phyloP scores from a whole-genome alignment of 2,797 vertebrate species.

The Oophaga sylvatica region DNA sequence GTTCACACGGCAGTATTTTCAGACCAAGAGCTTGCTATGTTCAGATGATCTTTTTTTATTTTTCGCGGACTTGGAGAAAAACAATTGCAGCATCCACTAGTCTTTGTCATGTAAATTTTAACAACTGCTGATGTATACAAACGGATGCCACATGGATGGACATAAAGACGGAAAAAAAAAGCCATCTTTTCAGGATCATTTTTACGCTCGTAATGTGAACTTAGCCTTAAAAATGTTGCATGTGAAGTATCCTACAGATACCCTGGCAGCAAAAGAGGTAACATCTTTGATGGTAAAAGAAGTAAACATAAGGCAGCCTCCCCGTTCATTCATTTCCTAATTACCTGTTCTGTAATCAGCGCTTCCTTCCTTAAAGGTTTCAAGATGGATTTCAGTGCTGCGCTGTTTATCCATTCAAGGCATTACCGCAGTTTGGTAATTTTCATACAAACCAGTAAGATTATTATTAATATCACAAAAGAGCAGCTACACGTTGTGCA shows the following conservation, averaged over 20 bases:
- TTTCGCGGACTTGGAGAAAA: too few relatives aligned
- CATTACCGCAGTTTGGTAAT: slow-evolving; percentile 15
- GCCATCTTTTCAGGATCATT: too few relatives aligned
- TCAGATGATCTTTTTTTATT: too few relatives aligned
- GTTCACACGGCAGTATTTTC: too few relatives aligned
- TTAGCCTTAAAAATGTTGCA: background rate
- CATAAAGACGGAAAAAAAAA: too few relatives aligned
- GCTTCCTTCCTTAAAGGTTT: slow-evolving; percentile 61
- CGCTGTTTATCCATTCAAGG: slow-evolving; percentile 18
- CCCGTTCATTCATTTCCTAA: slow-evolving; percentile 49
- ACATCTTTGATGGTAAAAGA: slow-evolving; percentile 31
- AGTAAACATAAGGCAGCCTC: slow-evolving; percentile 32
- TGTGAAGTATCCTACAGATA: background rate
- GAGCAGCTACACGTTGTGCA: background rate
- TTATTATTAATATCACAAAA: background rate
- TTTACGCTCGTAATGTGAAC: too few relatives aligned
- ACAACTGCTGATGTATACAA: too few relatives aligned
- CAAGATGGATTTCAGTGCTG: slow-evolving; percentile 51
- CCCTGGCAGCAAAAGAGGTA: slow-evolving; percentile 21
- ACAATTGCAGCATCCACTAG: too few relatives aligned
- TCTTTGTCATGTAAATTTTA: too few relatives aligned
- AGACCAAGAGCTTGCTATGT: too few relatives aligned
- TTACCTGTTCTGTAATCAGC: slow-evolving; percentile 56
- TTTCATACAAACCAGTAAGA: slow-evolving; percentile 14
- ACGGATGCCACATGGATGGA: too few relatives aligned